Evolutionary conservation across 2,797 vertebrate genomes (phyloP).

Genomic region (Melopsittacus undulatus): DNA sequence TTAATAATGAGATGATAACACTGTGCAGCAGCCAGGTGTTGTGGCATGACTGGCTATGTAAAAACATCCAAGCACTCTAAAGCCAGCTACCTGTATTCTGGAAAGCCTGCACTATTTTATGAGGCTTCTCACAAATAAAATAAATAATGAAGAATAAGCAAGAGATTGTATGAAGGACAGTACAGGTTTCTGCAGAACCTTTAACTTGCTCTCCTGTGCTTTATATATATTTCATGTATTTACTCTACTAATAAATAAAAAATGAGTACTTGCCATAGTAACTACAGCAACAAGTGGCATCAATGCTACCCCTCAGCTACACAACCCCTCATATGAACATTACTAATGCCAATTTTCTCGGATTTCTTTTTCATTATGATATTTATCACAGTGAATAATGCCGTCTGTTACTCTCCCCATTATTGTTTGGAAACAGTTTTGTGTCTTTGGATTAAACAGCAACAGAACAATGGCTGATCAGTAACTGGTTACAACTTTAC

Average conservation of each 20-base stretch:
- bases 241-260: conserved; percentile 59
- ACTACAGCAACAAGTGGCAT: conserved; percentile 58
- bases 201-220: conserved; percentile 38
- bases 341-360: neutral
- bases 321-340: neutral
- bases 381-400: neutral
- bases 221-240: conserved; percentile 64
- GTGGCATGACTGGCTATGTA: neutral
- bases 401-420: neutral
- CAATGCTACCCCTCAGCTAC: neutral
- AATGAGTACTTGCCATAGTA: conserved; percentile 38
- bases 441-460: neutral
- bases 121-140: conserved; percentile 20
- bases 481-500: neutral
- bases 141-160: conserved; percentile 27
- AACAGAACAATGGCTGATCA: neutral
- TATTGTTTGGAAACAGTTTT: neutral
- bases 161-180: conserved; percentile 11
- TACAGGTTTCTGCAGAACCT: conserved; percentile 39
- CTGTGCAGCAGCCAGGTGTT: neutral
- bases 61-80: neutral
- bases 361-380: neutral
- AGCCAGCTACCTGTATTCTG: neutral
- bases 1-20: neutral
- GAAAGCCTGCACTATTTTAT: neutral